Percentiles rank a stretch among this genome's conserved stretches.
These are phyloP conservation scores for Apodemus agrarius DNA, from an alignment of 2,797 vertebrate species.

Conservation along the genomic window DNA sequence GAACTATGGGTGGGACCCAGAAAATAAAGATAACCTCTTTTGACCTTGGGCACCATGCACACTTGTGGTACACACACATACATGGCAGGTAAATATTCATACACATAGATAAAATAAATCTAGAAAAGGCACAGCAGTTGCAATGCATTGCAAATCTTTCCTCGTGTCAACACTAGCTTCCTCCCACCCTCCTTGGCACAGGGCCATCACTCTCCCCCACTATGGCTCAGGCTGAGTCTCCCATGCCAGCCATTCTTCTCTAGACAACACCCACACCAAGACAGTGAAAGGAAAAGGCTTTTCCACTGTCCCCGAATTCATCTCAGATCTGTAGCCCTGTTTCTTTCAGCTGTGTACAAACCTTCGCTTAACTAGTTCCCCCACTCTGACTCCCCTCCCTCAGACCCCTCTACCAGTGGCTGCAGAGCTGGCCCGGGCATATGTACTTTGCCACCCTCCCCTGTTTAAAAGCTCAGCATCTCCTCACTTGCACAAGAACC, in stretches of 20 bases:
- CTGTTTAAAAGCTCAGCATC: neutral
- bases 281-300: neutral
- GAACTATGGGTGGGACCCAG: slow-evolving; percentile 18
- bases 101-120: neutral
- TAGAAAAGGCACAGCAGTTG: neutral
- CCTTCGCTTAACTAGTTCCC: neutral
- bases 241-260: neutral
- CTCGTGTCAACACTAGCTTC: neutral
- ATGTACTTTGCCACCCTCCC: neutral
- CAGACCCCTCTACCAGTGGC: neutral
- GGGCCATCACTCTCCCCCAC: neutral
- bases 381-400: neutral
- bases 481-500: neutral
- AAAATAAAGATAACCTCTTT: neutral
- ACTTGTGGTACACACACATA: neutral
- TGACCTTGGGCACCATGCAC: neutral
- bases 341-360: neutral
- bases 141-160: neutral
- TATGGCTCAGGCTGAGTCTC: neutral
- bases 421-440: neutral
- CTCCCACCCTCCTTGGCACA: neutral
- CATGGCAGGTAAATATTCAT: neutral
- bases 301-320: neutral
- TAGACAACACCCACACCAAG: neutral
- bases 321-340: neutral